A percentile compares a stretch with the other conserved stretches of the same genome.
phyloP scores from a whole-genome alignment of 2,888 invertebrate genomes.

The Napeogenes sylphis region DNA sequence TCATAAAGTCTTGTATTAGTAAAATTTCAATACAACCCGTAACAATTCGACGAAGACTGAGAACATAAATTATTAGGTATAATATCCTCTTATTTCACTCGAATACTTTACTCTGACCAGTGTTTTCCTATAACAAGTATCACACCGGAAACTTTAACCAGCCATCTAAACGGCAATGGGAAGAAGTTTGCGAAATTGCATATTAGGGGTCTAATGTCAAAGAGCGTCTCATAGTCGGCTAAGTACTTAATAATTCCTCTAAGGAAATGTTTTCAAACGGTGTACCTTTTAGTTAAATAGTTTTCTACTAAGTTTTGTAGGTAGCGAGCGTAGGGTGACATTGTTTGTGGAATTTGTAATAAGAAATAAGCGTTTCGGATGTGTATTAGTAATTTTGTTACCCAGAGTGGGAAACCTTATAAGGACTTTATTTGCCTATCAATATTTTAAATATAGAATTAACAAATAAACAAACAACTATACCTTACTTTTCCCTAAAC shows the following conservation, averaged over 20 bases:
- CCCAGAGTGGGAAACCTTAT: too few relatives aligned
- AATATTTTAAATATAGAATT: too few relatives aligned
- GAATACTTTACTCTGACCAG: neutral
- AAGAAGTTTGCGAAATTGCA: conserved; percentile 29
- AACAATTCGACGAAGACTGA: neutral
- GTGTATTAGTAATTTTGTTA: neutral
- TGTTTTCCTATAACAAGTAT: neutral
- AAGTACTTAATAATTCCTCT: conserved; percentile 53
- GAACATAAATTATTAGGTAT: neutral
- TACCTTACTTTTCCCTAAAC: too few relatives aligned
- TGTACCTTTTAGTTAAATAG: conserved; percentile 63
- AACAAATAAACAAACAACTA: too few relatives aligned
- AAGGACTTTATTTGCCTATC: too few relatives aligned
- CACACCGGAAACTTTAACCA: conserved; percentile 12
- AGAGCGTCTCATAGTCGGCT: conserved; percentile 38
- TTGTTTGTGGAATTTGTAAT: conserved; percentile 31
- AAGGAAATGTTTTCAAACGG: conserved; percentile 56
- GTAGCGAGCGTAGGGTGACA: conserved; percentile 30
- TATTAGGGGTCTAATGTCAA: conserved; percentile 40
- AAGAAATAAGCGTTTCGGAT: conserved; percentile 21
- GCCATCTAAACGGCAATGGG: conserved; percentile 12
- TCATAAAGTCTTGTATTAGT: too few relatives aligned
- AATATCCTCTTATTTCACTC: neutral
- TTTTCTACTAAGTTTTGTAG: conserved; percentile 42
- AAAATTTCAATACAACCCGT: too few relatives aligned